Evolutionary conservation across 1,140 invertebrate species (phyloP).

Genomic region (Drosophila sp.): DNA sequence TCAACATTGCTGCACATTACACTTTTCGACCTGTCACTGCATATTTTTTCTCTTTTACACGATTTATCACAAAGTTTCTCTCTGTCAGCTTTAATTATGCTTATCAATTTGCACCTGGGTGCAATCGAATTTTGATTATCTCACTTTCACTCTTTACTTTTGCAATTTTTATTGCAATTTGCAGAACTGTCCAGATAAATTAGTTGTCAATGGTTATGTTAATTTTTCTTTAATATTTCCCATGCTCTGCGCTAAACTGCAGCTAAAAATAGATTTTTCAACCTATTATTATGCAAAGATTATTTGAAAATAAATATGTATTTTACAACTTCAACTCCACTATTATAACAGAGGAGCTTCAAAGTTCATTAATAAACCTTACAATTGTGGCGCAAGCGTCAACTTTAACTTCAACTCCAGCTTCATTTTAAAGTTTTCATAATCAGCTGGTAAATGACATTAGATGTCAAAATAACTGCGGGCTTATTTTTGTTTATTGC

Average conservation of each 20-base stretch:
- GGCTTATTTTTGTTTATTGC: neutral
- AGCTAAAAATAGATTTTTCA: neutral
- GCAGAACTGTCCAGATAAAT: neutral
- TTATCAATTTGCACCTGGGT: conserved; percentile 27
- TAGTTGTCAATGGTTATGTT: neutral
- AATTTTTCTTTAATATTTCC: neutral
- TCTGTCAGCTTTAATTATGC: conserved; percentile 20
- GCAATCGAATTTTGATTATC: conserved; percentile 22
- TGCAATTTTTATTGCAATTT: conserved; percentile 11
- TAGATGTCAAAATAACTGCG: conserved; percentile 51
- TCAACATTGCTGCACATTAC: neutral
- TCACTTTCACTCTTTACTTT: conserved; percentile 26
- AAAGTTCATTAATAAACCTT: conserved; percentile 66
- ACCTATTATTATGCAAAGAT: conserved; percentile 62
- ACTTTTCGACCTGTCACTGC: conserved; percentile 11
- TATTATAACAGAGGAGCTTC: conserved; percentile 33
- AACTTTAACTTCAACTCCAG: conserved; percentile 17
- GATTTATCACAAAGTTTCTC: conserved; percentile 29
- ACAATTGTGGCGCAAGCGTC: conserved; percentile 57
- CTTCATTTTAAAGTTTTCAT: conserved; percentile 47
- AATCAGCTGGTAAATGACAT: conserved; percentile 43
- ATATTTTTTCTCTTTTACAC: neutral
- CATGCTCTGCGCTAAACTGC: neutral
- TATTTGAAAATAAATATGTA: conserved; percentile 38
- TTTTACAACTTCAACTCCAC: conserved; percentile 37